Evolutionary conservation across 2,113 vertebrate genomes (phyloP), one percentile per base, ranked within the genome.

Genomic region (Thryonomys swinderianus): DNA sequence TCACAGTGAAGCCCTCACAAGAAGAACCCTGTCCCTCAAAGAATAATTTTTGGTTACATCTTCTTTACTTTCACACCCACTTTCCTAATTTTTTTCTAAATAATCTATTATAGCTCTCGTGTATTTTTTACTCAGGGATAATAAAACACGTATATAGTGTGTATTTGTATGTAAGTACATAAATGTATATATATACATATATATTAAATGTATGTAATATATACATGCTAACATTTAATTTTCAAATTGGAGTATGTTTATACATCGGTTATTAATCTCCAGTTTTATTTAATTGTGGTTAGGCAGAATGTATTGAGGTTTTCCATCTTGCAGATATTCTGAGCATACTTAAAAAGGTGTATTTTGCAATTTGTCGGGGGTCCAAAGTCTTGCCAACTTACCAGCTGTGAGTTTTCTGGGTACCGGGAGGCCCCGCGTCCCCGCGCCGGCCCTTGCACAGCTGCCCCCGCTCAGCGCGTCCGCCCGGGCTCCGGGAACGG

Each of bases 311-410:
- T 55, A 83, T 2, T 83, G 32, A 91, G 51, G 7, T 48, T 91
- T 96, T 95, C 21, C 23, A 87, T 76, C 84, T 94, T 76, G 4
- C 37, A 64, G 81, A 90, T 90, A 78, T n/a, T 94, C 12, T 53
- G 9, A 57, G 51, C 34, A 20, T 71, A 3, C 13, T 93, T 85
- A 85, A 84, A 11, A 92, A 67, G 9, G 7, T 76, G 51, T 78
- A 53, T 51, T 61, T 25, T 23, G 9, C 25, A 85, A 32, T 32
- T 93, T 92, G 25, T 9, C 64, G 20, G 32, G 32, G n/a, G n/a
- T n/a, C n/a, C n/a, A n/a, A n/a, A n/a, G n/a, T n/a, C n/a, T n/a
- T n/a, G n/a, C n/a, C n/a, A n/a, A n/a, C n/a, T n/a, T n/a, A n/a
- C n/a, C n/a, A n/a, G n/a, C n/a, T n/a, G n/a, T n/a, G n/a, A n/a